These are phyloP conservation scores for Anas acuta DNA, from an alignment of 2,797 vertebrate species.

Conservation along the genomic window DNA sequence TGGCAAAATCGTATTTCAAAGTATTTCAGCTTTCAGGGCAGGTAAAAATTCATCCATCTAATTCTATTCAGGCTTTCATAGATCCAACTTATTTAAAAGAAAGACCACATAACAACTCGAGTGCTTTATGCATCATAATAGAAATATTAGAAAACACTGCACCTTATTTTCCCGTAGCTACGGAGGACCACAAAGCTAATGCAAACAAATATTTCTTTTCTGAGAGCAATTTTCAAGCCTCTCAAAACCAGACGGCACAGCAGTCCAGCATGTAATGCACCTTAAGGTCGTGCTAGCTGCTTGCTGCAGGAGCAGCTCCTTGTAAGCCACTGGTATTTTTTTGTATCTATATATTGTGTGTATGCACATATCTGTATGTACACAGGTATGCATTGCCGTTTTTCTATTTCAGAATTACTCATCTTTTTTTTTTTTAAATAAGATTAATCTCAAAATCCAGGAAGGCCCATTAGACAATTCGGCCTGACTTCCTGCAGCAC, in stretches of 20 bases:
- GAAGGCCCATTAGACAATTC: not conserved
- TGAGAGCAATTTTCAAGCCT: not conserved
- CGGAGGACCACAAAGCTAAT: not conserved
- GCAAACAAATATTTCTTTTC: not conserved
- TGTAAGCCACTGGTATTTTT: not conserved
- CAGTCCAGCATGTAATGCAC: not conserved
- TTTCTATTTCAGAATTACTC: not conserved
- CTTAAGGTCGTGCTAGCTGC: not conserved
- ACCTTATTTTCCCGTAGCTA: not conserved
- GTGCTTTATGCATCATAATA: not conserved
- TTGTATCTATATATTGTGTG: fast-evolving
- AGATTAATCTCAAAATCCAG: not conserved
- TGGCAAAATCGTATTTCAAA: not conserved
- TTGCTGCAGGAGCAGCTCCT: not conserved
- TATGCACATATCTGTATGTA: fast-evolving
- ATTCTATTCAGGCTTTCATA: not conserved
- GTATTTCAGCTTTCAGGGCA: not conserved
- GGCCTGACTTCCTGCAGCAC: not conserved
- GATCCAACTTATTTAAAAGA: not conserved
- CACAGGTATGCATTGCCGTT: fast-evolving
- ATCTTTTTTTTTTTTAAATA: not conserved
- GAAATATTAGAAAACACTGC: not conserved
- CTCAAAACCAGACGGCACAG: not conserved
- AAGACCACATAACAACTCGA: not conserved
- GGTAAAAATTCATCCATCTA: constrained; percentile 1